phyloP scores from a whole-genome alignment of 2,113 vertebrate species.

The Entelurus aequoreus region DNA sequence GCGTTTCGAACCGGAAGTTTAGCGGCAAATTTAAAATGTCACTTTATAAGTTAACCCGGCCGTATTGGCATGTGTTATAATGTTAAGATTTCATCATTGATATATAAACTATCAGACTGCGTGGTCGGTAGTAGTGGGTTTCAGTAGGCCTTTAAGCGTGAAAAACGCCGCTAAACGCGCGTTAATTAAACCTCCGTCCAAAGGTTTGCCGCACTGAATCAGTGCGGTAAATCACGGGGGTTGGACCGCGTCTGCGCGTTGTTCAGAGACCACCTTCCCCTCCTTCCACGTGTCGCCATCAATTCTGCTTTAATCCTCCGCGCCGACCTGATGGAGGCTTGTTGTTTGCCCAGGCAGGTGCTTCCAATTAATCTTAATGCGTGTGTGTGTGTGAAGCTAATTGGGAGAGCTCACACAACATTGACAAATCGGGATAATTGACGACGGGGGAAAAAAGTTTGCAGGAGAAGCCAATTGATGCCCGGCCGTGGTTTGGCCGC shows the following conservation, averaged over 20 bases:
- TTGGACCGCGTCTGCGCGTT: conserved; percentile 7
- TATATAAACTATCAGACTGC: no score
- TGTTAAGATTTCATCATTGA: no score
- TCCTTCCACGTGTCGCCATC: conserved; percentile 25
- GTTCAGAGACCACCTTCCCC: neutral
- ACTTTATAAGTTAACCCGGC: no score
- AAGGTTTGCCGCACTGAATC: conserved; percentile 61
- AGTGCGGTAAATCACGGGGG: conserved; percentile 76
- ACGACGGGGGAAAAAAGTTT: conserved; percentile 33
- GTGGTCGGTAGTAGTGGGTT: no score
- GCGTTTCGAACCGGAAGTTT: no score
- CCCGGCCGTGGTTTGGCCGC: neutral
- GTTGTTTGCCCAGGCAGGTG: conserved; percentile 40
- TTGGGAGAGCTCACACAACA: conserved; percentile 21
- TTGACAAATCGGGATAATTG: conserved; percentile 17
- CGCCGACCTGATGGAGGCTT: conserved; percentile 13
- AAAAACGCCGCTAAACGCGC: conserved; percentile 79
- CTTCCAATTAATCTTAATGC: conserved; percentile 34
- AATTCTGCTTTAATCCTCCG: conserved; percentile 43
- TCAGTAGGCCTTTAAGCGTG: conserved; percentile 88
- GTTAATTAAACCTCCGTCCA: conserved; percentile 81
- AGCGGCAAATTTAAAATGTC: no score
- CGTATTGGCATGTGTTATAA: no score
- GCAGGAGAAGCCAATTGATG: conserved; percentile 34
- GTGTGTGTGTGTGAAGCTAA: conserved; percentile 14